A percentile compares a stretch with the other conserved stretches of the same genome.
Evolutionary conservation across 2,797 vertebrate species (phyloP).

Genomic region (Characodon lateralis): DNA sequence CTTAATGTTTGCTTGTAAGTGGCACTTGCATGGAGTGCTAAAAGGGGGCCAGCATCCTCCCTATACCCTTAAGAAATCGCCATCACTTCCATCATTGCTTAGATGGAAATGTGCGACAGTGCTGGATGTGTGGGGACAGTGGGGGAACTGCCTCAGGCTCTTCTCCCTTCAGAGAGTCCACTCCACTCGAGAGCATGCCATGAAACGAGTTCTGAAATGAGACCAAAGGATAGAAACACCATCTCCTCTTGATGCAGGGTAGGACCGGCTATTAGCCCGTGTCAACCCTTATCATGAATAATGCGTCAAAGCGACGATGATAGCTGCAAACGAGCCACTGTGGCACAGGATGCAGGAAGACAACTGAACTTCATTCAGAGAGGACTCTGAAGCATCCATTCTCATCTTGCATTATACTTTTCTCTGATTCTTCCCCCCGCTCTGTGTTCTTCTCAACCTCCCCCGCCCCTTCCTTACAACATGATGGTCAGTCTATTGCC

Average conservation of each 20-base stretch:
- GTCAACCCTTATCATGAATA: conserved; percentile 66
- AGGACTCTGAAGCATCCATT: conserved; percentile 36
- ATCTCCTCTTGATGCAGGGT: conserved; percentile 55
- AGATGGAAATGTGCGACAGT: conserved; percentile 65
- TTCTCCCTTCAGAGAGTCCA: conserved; percentile 65
- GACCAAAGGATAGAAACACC: conserved; percentile 67
- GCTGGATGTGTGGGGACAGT: conserved; percentile 44
- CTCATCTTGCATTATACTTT: conserved; percentile 67
- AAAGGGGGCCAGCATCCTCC: conserved; percentile 34
- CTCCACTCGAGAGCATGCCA: conserved; percentile 59
- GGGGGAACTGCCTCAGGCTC: conserved; percentile 64
- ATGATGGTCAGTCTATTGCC: conserved; percentile 86
- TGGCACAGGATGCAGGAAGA: conserved; percentile 57
- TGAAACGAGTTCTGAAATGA: conserved; percentile 62
- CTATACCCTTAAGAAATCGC: conserved; percentile 61
- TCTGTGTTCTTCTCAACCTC: conserved; percentile 69
- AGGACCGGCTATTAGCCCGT: conserved; percentile 67
- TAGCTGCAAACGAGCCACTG: conserved; percentile 39
- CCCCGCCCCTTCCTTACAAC: conserved; percentile 70
- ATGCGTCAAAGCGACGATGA: conserved; percentile 39
- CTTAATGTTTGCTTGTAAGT: conserved; percentile 43
- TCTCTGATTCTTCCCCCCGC: conserved; percentile 64
- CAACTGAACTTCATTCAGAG: conserved; percentile 41
- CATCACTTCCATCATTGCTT: conserved; percentile 67
- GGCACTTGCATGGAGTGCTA: conserved; percentile 27